Conservation (phyloP, 2,888 invertebrate species). For the Drosophila anceps region DNA sequence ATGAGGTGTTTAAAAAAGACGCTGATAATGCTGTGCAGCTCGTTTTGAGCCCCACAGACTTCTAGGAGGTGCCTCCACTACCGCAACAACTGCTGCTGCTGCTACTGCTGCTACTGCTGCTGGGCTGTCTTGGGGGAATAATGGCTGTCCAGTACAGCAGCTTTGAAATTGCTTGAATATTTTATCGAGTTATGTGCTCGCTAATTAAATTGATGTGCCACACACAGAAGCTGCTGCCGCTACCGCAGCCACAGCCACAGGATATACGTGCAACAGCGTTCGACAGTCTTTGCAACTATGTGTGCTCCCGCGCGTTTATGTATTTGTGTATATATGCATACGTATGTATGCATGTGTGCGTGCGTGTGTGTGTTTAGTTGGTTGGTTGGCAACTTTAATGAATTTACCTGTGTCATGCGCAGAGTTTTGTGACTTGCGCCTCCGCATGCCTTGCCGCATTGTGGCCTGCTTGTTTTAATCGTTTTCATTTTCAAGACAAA, state of each 20-base stretch:
- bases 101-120: constrained; percentile 5
- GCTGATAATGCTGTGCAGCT: constrained; percentile 16
- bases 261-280: constrained; percentile 48
- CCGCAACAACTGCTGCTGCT: background rate
- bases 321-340: background rate
- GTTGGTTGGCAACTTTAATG: constrained; percentile 70
- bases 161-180: constrained; percentile 76
- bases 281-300: constrained; percentile 56
- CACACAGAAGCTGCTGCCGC: constrained; percentile 50
- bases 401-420: constrained; percentile 76
- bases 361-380: constrained; percentile 18
- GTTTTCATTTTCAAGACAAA: constrained; percentile 48
- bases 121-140: constrained; percentile 39
- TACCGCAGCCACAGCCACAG: constrained; percentile 49
- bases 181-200: constrained; percentile 78
- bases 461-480: constrained; percentile 55
- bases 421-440: constrained; percentile 50
- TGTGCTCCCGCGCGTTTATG: background rate
- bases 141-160: constrained; percentile 56
- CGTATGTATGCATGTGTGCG: background rate
- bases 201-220: constrained; percentile 81
- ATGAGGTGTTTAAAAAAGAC: constrained; percentile 69
- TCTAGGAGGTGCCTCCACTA: background rate
- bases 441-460: constrained; percentile 47
- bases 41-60: constrained; percentile 19